phyloP scores from a whole-genome alignment of 2,797 vertebrate species.

The Orientallactaga sibirica region DNA sequence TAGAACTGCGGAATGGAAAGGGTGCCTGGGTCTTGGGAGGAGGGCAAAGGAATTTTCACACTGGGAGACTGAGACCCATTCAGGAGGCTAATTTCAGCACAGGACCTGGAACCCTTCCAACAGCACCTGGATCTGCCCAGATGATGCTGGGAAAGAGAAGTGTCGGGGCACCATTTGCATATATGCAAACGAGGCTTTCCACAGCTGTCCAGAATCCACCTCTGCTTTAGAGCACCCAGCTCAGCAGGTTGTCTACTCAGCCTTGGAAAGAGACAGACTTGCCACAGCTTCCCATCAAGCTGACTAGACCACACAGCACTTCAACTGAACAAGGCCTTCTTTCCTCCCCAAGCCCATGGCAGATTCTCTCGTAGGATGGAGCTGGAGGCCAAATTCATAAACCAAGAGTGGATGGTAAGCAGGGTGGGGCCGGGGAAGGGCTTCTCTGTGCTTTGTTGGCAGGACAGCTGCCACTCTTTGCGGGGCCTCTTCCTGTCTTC shows the following conservation, averaged over 20 bases:
- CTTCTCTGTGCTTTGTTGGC: background rate
- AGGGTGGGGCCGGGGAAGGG: background rate
- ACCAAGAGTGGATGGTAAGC: background rate
- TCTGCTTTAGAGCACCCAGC: slow-evolving; percentile 32
- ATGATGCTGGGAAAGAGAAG: slow-evolving; percentile 57
- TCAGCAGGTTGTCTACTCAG: slow-evolving; percentile 33
- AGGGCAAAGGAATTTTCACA: slow-evolving; percentile 70
- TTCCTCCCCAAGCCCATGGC: background rate
- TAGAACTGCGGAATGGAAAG: background rate
- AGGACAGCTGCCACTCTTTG: background rate
- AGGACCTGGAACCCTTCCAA: slow-evolving; percentile 76
- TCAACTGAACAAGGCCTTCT: background rate
- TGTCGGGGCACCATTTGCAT: slow-evolving; percentile 63
- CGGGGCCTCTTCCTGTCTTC: background rate
- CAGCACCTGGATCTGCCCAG: slow-evolving; percentile 78
- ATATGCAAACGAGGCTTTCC: slow-evolving; percentile 73
- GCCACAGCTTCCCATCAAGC: slow-evolving; percentile 23
- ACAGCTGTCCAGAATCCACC: slow-evolving; percentile 74
- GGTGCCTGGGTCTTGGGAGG: slow-evolving; percentile 47
- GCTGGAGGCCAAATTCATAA: background rate
- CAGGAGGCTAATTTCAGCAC: slow-evolving; percentile 66
- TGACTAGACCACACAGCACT: slow-evolving; percentile 34
- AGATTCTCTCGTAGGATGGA: background rate
- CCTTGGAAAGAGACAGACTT: slow-evolving; percentile 46
- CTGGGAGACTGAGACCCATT: slow-evolving; percentile 59